Conservation (phyloP, 2,113 vertebrate genomes). For the Oryzias celebensis region DNA sequence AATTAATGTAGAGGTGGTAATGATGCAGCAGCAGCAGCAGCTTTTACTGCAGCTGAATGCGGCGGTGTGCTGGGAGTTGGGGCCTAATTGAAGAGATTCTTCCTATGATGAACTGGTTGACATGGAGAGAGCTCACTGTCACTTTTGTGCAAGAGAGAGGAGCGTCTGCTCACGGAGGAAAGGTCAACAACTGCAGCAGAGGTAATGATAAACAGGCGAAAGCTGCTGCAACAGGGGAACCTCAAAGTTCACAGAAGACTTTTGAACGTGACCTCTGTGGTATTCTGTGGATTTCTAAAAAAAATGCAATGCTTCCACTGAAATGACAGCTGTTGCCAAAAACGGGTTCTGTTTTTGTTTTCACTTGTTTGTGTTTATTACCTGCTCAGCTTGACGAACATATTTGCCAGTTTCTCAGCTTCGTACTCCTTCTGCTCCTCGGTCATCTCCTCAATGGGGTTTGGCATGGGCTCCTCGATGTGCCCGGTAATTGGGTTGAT, state of each 20-base stretch:
- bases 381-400: constrained; percentile 98
- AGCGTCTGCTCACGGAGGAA: constrained; percentile 45
- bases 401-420: constrained; percentile 94
- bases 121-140: constrained; percentile 81
- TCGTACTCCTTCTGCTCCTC: constrained; percentile 99
- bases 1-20: constrained; percentile 88
- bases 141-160: constrained; percentile 66
- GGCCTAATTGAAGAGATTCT: constrained; percentile 92
- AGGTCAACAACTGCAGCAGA: constrained; percentile 65
- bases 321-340: background rate
- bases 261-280: background rate
- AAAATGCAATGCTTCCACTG: background rate
- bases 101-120: constrained; percentile 88
- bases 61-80: constrained; percentile 48
- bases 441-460: constrained; percentile 97
- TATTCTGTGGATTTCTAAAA: background rate
- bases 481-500: constrained; percentile 98
- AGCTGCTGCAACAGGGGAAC: background rate
- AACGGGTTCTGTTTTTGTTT: background rate
- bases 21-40: constrained; percentile 77
- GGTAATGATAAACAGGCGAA: too few species aligned
- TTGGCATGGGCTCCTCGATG: constrained; percentile 92
- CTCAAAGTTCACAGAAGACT: too few species aligned
- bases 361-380: constrained; percentile 48
- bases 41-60: constrained; percentile 84